These are phyloP conservation scores for Crioceris asparagi DNA, from an alignment of 2,888 invertebrate genomes.

Conservation along the genomic window DNA sequence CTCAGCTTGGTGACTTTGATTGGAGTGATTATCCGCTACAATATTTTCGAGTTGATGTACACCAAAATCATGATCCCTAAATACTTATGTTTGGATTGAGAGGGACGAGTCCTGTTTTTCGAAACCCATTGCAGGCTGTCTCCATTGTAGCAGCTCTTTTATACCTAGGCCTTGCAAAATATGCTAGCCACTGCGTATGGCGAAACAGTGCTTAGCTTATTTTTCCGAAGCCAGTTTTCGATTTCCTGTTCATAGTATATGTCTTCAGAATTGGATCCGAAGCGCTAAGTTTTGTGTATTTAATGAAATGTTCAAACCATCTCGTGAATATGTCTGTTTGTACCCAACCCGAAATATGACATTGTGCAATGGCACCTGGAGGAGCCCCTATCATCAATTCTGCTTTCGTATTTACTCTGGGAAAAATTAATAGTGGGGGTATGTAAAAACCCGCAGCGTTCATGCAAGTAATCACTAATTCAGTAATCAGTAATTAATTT, in stretches of 20 bases:
- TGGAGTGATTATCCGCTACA: too few species aligned
- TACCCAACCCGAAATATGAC: not conserved
- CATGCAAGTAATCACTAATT: too few species aligned
- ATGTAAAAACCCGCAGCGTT: not conserved
- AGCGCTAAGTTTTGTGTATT: not conserved
- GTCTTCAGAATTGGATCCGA: not conserved
- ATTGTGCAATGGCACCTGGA: not conserved
- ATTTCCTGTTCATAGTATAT: not conserved
- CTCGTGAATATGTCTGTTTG: not conserved
- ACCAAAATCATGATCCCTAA: conserved; percentile 7
- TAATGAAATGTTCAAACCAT: not conserved
- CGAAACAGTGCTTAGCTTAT: conserved; percentile 5
- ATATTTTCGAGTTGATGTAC: too few species aligned
- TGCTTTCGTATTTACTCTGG: not conserved
- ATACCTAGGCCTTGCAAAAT: conserved; percentile 7
- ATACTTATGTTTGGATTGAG: conserved; percentile 5
- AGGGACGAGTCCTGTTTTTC: conserved; percentile 6
- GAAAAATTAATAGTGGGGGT: not conserved
- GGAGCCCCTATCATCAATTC: not conserved
- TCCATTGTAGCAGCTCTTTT: conserved; percentile 9
- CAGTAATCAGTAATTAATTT: not conserved
- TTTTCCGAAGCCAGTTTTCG: not conserved
- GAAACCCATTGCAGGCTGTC: conserved; percentile 6
- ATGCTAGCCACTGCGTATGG: conserved; percentile 9
- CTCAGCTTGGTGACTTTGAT: too few species aligned